A percentile compares a stretch with the other conserved stretches of the same genome.
Conservation (phyloP, 2,888 invertebrate species). For the Drosophila imparisetae region DNA sequence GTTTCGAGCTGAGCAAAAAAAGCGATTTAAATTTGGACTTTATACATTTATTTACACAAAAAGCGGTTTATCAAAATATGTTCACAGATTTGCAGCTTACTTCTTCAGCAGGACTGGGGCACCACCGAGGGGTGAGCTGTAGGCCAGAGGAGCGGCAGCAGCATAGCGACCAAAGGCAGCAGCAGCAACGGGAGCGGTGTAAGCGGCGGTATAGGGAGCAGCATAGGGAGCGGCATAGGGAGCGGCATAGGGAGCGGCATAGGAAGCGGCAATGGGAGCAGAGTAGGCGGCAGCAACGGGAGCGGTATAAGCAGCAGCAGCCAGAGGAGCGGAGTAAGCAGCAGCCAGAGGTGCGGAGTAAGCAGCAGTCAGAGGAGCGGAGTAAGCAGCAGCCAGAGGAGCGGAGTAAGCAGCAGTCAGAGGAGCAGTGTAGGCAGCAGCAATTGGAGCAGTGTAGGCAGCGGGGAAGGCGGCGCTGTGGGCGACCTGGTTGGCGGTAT, state of each 20-base stretch:
- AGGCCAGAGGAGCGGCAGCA: constrained; percentile 47
- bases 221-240: constrained; percentile 41
- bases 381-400: constrained; percentile 56
- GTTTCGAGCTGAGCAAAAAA: background rate
- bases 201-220: constrained; percentile 42
- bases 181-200: constrained; percentile 44
- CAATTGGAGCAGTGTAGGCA: constrained; percentile 51
- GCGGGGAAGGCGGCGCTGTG: constrained; percentile 81
- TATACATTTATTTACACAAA: constrained; percentile 67
- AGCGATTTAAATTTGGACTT: background rate
- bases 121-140: constrained; percentile 43
- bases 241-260: constrained; percentile 35
- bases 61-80: constrained; percentile 25
- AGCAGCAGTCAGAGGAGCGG: constrained; percentile 47
- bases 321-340: constrained; percentile 50
- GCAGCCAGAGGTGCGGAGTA: constrained; percentile 7
- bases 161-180: constrained; percentile 47
- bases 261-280: constrained; percentile 51
- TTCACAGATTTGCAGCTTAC: constrained; percentile 48
- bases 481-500: constrained; percentile 69
- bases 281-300: constrained; percentile 67
- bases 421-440: constrained; percentile 54
- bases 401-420: constrained; percentile 48
- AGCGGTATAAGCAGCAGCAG: constrained; percentile 61
- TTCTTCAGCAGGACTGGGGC: constrained; percentile 71